Evolutionary conservation across 2,888 invertebrate genomes (phyloP).

Genomic region (Iphiclides podalirius): DNA sequence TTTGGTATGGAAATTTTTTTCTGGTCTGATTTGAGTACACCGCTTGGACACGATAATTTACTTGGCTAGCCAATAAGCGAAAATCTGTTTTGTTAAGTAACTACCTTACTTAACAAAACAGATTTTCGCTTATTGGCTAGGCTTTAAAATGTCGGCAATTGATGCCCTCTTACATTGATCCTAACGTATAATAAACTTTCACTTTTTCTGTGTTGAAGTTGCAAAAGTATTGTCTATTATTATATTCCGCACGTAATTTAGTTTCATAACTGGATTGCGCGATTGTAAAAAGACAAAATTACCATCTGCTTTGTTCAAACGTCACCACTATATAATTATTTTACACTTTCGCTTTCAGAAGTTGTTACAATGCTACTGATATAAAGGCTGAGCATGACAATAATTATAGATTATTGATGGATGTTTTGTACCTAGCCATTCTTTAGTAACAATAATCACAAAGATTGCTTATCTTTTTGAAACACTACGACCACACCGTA

Average conservation of each 20-base stretch:
- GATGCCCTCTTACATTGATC: not conserved
- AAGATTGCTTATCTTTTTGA: too few species aligned
- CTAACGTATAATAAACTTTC: slow-evolving; percentile 7
- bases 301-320: slow-evolving; percentile 53
- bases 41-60: too few species aligned
- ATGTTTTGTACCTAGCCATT: not conserved
- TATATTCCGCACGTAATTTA: slow-evolving; percentile 16
- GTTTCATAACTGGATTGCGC: slow-evolving; percentile 27
- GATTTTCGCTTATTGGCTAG: not conserved
- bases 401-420: slow-evolving; percentile 4
- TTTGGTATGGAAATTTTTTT: too few species aligned
- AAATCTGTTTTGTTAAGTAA: too few species aligned
- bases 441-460: too few species aligned
- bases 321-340: slow-evolving; percentile 45
- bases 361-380: slow-evolving; percentile 25
- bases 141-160: slow-evolving; percentile 30
- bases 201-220: slow-evolving; percentile 6
- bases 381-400: slow-evolving; percentile 7
- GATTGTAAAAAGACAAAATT: slow-evolving; percentile 49
- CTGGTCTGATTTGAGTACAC: too few species aligned
- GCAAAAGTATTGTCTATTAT: slow-evolving; percentile 10
- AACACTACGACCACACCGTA: too few species aligned
- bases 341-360: slow-evolving; percentile 38
- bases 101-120: too few species aligned
- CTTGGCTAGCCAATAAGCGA: too few species aligned